phyloP scores from a whole-genome alignment of 2,888 invertebrate species.

The Agrilus biguttatus region DNA sequence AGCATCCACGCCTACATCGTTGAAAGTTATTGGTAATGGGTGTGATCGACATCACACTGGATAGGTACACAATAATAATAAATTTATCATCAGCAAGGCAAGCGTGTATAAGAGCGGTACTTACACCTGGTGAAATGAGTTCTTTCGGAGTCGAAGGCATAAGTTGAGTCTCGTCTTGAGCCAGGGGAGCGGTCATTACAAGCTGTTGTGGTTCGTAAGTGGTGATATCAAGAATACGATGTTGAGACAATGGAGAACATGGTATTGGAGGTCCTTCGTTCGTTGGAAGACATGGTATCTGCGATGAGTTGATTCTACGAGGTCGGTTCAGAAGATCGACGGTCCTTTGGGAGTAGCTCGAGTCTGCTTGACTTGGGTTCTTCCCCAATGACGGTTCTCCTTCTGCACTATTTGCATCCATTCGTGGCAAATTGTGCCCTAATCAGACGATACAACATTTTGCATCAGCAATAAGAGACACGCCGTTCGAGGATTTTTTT shows the following conservation, averaged over 20 bases:
- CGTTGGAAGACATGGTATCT: conserved; percentile 33
- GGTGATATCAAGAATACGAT: conserved; percentile 19
- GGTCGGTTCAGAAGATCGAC: conserved; percentile 47
- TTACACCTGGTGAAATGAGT: conserved; percentile 30
- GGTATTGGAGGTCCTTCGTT: conserved; percentile 25
- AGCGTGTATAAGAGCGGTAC: conserved; percentile 8
- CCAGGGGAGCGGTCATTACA: conserved; percentile 21
- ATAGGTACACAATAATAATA: neutral
- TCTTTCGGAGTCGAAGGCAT: conserved; percentile 26
- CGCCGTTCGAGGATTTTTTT: conserved; percentile 8
- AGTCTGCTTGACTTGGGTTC: conserved; percentile 57
- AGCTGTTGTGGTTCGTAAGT: conserved; percentile 12
- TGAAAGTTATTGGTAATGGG: too few species aligned
- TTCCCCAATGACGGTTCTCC: conserved; percentile 40
- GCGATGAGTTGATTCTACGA: conserved; percentile 37
- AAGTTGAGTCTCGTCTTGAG: conserved; percentile 29
- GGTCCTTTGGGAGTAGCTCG: conserved; percentile 66
- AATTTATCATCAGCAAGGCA: neutral
- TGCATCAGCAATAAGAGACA: conserved; percentile 17
- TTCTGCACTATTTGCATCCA: conserved; percentile 72
- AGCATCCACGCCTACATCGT: too few species aligned
- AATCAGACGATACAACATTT: conserved; percentile 24
- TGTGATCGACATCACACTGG: neutral
- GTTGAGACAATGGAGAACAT: conserved; percentile 23
- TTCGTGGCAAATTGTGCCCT: conserved; percentile 88